Evolutionary conservation across 2,888 invertebrate species (phyloP).

Genomic region (Icerya purchasi): DNA sequence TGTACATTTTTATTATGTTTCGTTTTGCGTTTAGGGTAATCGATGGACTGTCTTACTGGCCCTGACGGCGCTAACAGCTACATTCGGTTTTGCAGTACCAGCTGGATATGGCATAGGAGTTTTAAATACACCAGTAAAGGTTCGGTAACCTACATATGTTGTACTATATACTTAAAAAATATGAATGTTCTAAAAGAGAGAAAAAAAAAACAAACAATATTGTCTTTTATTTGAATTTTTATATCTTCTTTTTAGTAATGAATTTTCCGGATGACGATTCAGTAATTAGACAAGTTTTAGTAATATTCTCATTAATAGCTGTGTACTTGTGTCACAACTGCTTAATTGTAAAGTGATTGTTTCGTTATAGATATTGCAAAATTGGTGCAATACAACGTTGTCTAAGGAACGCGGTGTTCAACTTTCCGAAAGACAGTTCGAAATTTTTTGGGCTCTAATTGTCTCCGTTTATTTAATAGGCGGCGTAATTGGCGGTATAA

Average conservation of each 20-base stretch:
- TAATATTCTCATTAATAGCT: too few relatives aligned
- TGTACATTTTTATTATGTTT: neutral
- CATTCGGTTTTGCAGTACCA: constrained; percentile 55
- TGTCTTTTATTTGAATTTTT: too few relatives aligned
- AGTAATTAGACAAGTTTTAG: too few relatives aligned
- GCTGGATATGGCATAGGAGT: constrained; percentile 73
- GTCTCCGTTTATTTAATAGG: constrained; percentile 80
- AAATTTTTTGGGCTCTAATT: constrained; percentile 47
- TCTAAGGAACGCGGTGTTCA: constrained; percentile 33
- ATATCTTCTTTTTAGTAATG: too few relatives aligned
- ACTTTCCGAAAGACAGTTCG: constrained; percentile 27
- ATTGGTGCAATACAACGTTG: constrained; percentile 51
- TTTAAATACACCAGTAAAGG: constrained; percentile 57
- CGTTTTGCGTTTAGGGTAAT: constrained; percentile 15
- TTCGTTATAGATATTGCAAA: constrained; percentile 35
- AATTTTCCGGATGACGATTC: too few relatives aligned
- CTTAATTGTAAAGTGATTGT: neutral
- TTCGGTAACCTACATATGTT: too few relatives aligned
- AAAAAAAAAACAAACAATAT: too few relatives aligned
- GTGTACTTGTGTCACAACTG: neutral
- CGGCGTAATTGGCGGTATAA: constrained; percentile 65
- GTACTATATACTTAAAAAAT: too few relatives aligned
- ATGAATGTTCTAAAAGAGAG: too few relatives aligned
- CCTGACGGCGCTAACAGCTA: constrained; percentile 45
- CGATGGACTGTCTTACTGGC: constrained; percentile 44